Evolutionary conservation across 1,140 invertebrate species (phyloP).

Genomic region (Harlomillsia oculata): DNA sequence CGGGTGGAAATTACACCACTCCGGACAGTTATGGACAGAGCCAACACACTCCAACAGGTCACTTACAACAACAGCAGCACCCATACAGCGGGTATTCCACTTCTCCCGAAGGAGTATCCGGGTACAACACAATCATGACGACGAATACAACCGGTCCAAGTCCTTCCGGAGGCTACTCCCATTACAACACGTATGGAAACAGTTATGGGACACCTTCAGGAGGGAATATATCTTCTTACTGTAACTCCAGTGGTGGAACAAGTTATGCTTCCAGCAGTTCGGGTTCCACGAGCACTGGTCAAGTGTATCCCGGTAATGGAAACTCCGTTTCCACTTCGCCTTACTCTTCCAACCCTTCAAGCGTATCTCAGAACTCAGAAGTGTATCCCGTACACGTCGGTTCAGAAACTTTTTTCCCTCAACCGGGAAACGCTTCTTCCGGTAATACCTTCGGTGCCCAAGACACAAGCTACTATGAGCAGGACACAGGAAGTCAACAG

Average conservation of each 20-base stretch:
- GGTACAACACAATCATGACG: conserved; percentile 8
- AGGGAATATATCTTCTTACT: conserved; percentile 6
- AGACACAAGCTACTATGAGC: not conserved
- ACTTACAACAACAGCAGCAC: conserved; percentile 9
- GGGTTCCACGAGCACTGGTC: not conserved
- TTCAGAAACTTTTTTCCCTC: not conserved
- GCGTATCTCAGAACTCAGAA: not conserved
- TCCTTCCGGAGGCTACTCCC: conserved; percentile 9
- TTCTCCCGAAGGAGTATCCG: not conserved
- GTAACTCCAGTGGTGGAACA: not conserved
- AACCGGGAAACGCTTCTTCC: no score
- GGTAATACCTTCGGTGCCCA: not conserved
- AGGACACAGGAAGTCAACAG: not conserved
- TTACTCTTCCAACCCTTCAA: conserved; percentile 4
- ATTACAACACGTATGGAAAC: conserved; percentile 22
- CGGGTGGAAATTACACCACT: not conserved
- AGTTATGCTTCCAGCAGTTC: not conserved
- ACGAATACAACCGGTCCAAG: conserved; percentile 4
- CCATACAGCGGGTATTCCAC: not conserved
- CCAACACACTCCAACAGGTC: conserved; percentile 2
- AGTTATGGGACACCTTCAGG: not conserved
- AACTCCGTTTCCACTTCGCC: conserved; percentile 2
- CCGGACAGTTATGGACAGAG: not conserved
- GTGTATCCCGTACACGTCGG: not conserved
- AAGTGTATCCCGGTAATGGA: conserved; percentile 11